Base-by-base conservation (phyloP, 2,888 invertebrate genomes). In the Tetranychus piercei region DNA sequence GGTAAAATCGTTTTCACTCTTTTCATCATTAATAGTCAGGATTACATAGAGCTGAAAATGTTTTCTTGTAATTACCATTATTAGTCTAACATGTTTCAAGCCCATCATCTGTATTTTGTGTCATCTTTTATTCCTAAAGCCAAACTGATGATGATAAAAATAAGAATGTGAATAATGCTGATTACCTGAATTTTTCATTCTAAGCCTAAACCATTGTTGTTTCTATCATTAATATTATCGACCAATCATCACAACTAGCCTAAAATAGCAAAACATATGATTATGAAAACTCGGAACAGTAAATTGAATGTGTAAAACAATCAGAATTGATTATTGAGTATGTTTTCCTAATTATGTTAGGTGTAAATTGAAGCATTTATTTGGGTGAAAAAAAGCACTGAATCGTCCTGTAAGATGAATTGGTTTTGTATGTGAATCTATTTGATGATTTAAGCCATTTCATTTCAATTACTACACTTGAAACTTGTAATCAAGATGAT, bases 81-180 rank as follows among this genome's bases (percentile, higher is more conserved):
- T 34, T 34, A 34, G 34, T 34, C 34, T 34, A 34, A 34, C 34
- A 34, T 34, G 34, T 3, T 34, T 34, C 34, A 34, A 34, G 5
- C 4, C 34, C 34, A 34, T 34, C n/a, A n/a, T n/a, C n/a, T n/a
- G n/a, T 34, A 34, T 34, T 34, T 34, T 34, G 34, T 34, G 34
- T 34, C 34, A 34, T 34, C 34, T 34, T 34, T 34, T 34, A 34
- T 34, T 34, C 34, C 34, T 3, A 5, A 34, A 34, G 34, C 34
- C 15, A 66, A 66, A 66, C 66, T 66, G 66, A 66, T 66, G 66
- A 66, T 66, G 66, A 66, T 66, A 18, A 66, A 66, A 66, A 66
- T 66, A 66, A 66, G 66, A 66, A 66, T 66, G 66, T 34, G 34
- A 34, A 34, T 34, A 34, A 34, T 34, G 34, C 34, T 34, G 34